Evolutionary conservation across 2,113 vertebrate species (phyloP), one percentile per base, ranked within the genome.

Genomic region (Geococcyx californianus): DNA sequence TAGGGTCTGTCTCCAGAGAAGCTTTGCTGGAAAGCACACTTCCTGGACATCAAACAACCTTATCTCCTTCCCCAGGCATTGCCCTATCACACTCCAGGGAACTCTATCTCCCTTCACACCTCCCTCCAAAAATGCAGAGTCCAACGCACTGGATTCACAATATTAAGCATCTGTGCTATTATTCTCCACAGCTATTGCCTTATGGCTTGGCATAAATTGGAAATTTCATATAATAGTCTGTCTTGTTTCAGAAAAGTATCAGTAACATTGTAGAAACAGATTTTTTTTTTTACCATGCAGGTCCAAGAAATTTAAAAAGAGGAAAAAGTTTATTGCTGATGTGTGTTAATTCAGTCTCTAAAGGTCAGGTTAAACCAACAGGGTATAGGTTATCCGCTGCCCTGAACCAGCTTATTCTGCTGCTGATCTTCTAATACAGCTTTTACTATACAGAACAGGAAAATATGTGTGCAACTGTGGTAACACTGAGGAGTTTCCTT

Each of bases 351-450:
- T 84, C 83, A 87, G 63, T 64, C 62, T 87, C 58, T 80, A 80
- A 94, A 93, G 45, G 64, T 58, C 56, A 90, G 52, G 77, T 74
- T 90, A 83, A 93, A n/a, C 70, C 84, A 93, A 62, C 62, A 93
- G 77, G 63, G 63, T 83, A 42, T 0, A 64, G 25, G 31, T 23
- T 83, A 87, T 23, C 70, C 83, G 29, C 77, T 93, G 38, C 25
- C 20, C 86, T 89, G 63, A 21, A 90, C 17, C 66, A 55, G 70
- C 58, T 74, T 63, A n/a, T n/a, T 74, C 92, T 74, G 60, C 49
- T 74, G 78, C 45, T 92, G 59, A 86, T 75, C 42, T 85, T 70
- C 24, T 33, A 36, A 59, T 12, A 82, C 51, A 79, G 54, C 28
- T 49, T 67, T 83, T 55, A 75, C 26, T 15, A 31, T 5, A 29